Conservation (phyloP, 1,140 invertebrate genomes). For the Ceratitis capitata region DNA sequence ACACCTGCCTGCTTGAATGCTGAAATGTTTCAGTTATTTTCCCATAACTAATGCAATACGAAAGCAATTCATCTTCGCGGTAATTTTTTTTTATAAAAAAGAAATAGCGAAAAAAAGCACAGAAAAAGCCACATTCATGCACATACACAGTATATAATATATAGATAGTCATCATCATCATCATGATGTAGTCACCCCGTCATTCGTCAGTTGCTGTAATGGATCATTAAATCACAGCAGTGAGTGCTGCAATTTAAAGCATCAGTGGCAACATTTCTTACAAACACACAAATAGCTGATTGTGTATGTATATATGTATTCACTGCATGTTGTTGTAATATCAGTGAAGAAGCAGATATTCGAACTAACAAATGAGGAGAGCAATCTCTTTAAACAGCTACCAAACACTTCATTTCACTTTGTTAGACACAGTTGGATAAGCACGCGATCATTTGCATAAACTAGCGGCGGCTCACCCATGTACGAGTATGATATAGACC, state of each 20-base stretch:
- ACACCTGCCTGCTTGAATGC: neutral
- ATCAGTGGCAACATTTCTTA: neutral
- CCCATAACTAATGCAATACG: neutral
- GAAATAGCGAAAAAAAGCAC: neutral
- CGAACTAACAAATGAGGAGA: neutral
- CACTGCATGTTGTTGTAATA: neutral
- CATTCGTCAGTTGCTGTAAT: conserved; percentile 1
- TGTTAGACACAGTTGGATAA: neutral
- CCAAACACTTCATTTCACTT: conserved; percentile 3
- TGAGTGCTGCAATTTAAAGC: conserved; percentile 13
- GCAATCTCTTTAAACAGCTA: neutral
- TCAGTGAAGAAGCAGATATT: neutral
- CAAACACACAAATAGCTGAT: neutral
- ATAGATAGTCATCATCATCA: neutral
- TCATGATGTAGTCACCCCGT: neutral
- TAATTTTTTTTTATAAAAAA: neutral
- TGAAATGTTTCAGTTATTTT: neutral
- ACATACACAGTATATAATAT: neutral
- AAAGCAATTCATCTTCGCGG: neutral
- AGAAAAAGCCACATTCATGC: neutral
- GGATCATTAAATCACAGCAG: conserved; percentile 17
- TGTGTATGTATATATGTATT: neutral
- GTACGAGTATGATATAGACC: neutral
- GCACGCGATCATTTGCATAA: conserved; percentile 21
- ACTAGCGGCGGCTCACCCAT: neutral